A percentile compares a stretch with the other conserved stretches of the same genome.
Conservation (phyloP, 2,113 vertebrate species). For the Monarcha castaneiventris region DNA sequence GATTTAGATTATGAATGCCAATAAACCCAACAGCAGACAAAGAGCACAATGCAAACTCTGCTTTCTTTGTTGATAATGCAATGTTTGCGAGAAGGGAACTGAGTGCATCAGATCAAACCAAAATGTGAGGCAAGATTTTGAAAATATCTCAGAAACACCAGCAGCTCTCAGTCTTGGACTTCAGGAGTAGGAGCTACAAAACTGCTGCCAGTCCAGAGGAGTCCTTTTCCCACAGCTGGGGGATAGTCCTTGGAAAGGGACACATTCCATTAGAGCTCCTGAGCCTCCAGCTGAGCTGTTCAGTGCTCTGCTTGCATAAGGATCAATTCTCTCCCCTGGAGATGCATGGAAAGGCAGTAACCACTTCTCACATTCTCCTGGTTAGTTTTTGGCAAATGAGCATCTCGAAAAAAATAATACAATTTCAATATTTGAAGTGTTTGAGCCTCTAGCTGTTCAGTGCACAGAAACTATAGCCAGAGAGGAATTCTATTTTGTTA, state of each 20-base stretch:
- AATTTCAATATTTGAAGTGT: not conserved
- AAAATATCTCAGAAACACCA: not conserved
- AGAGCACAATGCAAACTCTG: not conserved
- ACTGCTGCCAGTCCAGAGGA: not conserved
- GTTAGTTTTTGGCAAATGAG: not conserved
- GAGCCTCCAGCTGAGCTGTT: not conserved
- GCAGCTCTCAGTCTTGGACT: not conserved
- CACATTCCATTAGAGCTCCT: not conserved
- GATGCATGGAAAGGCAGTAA: not conserved
- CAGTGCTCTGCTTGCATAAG: not conserved
- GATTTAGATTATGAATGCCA: not conserved
- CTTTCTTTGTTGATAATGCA: not conserved
- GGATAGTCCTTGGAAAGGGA: not conserved
- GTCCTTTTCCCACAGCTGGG: not conserved
- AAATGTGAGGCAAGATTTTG: not conserved
- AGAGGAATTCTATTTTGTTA: not conserved
- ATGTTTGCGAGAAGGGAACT: not conserved
- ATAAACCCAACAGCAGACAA: not conserved
- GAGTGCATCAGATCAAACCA: not conserved
- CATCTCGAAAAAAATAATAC: not conserved
- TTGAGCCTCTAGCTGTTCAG: not conserved
- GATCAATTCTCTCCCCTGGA: not conserved
- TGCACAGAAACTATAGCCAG: not conserved
- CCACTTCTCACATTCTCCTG: not conserved
- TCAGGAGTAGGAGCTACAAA: not conserved